Base-by-base conservation (phyloP, 2,888 invertebrate species). In the Agelastica alni region DNA sequence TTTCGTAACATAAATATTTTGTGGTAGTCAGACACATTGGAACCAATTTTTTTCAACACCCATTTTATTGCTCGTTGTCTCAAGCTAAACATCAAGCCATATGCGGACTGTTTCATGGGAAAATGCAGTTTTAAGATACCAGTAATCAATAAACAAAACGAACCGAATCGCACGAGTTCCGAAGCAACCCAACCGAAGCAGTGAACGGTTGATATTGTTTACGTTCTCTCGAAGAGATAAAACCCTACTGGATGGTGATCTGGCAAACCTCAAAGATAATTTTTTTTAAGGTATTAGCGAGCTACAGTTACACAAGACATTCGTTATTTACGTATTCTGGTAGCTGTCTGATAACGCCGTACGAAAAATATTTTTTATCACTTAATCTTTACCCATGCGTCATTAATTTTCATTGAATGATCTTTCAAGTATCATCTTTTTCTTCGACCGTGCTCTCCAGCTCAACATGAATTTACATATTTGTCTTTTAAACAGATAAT, bases 161-260 rank as follows among this genome's bases (percentile, higher is more conserved):
- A 34, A 45, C 32, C 34, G 31, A 32, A 41, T 26, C 47, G 47
- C 47, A 47, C 36, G 37, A 30, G 9, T 51, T 17, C 28, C 9
- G 14, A 37, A 44, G 20, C 22, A 20, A 37, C 37, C 12, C 22
- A 20, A 37, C 37, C 12, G 37, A 45, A 46, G 32, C 31, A 39
- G 30, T 46, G 37, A 52, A 52, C 14, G 45, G 26, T n/a, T 12
- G 41, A 34, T 46, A 47, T 53, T 53, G 53, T 53, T 53, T 53
- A 53, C 36, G 14, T 53, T 47, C 26, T n/a, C n/a, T 46, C 46
- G 28, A 26, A 46, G 46, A 53, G 37, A 53, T 39, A 53, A 41
- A 53, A 39, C 13, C 9, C 31, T 20, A 26, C 22, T 49, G 28
- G n/a, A 6, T 37, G 17, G 52, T 39, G 36, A 34, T 53, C 53